phyloP scores from a whole-genome alignment of 2,797 vertebrate species.

The Buphagus erythrorhynchus region DNA sequence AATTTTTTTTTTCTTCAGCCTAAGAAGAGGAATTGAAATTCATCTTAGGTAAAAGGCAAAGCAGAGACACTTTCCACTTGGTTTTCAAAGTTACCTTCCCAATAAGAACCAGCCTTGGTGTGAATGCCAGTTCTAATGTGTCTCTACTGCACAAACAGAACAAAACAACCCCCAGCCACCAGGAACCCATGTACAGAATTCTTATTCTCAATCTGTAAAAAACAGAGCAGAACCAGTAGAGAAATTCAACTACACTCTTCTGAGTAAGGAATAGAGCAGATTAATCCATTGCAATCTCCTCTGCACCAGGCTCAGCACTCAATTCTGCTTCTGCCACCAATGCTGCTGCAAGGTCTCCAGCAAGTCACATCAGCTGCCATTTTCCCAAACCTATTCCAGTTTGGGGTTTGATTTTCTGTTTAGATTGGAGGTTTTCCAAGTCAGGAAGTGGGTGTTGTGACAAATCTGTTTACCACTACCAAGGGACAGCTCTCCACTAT shows the following conservation, averaged over 20 bases:
- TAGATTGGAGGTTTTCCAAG: neutral
- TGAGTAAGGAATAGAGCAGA: accelerated
- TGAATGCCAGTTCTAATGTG: neutral
- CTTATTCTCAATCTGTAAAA: neutral
- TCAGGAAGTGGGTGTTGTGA: neutral
- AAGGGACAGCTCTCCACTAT: neutral
- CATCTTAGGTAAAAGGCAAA: neutral
- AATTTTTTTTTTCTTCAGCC: neutral
- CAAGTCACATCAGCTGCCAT: neutral
- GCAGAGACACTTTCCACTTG: neutral
- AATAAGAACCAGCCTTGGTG: neutral
- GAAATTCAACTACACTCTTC: neutral
- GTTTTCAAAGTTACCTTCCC: neutral
- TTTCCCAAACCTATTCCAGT: neutral
- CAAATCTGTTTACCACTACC: neutral
- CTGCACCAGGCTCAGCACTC: neutral
- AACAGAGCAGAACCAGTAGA: neutral
- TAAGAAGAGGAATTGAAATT: neutral
- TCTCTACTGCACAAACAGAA: neutral
- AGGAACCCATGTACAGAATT: neutral
- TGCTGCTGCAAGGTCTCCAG: accelerated
- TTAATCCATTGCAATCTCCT: neutral
- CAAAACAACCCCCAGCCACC: neutral
- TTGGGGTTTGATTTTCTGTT: neutral
- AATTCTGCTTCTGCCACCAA: neutral